Base-by-base conservation (phyloP, 2,113 vertebrate species). In the Vidua chalybeata region DNA sequence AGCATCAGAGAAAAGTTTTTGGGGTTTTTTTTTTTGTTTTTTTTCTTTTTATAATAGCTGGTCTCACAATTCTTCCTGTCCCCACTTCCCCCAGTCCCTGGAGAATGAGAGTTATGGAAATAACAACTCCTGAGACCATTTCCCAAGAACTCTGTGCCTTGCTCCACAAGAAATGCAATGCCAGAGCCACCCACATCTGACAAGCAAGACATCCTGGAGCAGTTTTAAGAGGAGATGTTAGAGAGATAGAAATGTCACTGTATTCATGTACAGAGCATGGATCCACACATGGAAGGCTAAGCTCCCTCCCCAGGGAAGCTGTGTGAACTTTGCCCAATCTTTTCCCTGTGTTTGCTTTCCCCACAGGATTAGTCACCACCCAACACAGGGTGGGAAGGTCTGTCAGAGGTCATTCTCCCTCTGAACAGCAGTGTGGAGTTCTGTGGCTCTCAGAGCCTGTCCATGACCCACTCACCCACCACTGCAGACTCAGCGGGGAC, bases 91-190 rank as follows among this genome's bases (percentile, higher is more conserved):
- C 61, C 33, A 37, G 33, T 84, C 83, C 75, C 92, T 59, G 23
- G 72, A 75, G 84, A 55, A 84, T 2, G 1, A 81, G 68, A 78
- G 45, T 89, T 89, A 87, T 45, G 52, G 86, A 96, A 94, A 93
- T 61, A 84, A 59, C 0, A 0, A 33, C 91, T 78, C 91, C 76
- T 13, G 76, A 96, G 93, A 90, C 56, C 33, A 51, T 88, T 97
- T 95, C 88, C 80, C 90, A 95, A 96, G 79, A 90, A 86, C 80
- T 86, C 55, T 84, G 59, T 86, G 76, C 68, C 59, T 90, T 67
- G 27, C 72, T 74, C 91, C 56, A 21, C 80, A 59, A 84, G 88
- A 93, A 88, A 71, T 58, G 35, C 55, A 71, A 3, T 37, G 48
- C n/a, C 6, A 1, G 64, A 89, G 74, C 86, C 76, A 78, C 94